Evolutionary conservation across 2,888 invertebrate genomes (phyloP).

Genomic region (Empis livida): DNA sequence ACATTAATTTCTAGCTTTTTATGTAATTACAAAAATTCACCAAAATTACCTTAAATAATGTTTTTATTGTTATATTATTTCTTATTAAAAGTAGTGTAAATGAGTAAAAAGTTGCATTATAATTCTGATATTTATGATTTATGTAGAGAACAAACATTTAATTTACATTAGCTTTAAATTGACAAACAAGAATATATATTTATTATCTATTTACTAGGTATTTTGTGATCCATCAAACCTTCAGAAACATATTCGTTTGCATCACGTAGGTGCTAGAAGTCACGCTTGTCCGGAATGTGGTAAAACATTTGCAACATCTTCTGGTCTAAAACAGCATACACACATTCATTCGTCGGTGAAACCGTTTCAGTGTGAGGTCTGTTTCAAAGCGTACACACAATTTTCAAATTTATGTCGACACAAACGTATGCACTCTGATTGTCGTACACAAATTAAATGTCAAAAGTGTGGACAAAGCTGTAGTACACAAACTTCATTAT

Average conservation of each 20-base stretch:
- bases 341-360: slow-evolving; percentile 98
- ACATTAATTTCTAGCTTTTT: no score
- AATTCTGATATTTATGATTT: no score
- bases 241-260: slow-evolving; percentile 90
- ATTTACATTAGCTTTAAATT: no score
- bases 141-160: no score
- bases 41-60: no score
- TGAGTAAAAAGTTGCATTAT: no score
- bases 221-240: slow-evolving; percentile 95
- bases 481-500: slow-evolving; percentile 78
- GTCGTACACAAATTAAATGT: slow-evolving; percentile 88
- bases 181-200: no score
- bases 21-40: no score
- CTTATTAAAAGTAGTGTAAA: no score
- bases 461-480: slow-evolving; percentile 89
- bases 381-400: slow-evolving; percentile 97
- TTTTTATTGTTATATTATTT: no score
- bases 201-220: slow-evolving; percentile 48
- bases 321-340: slow-evolving; percentile 96
- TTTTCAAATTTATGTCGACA: slow-evolving; percentile 99
- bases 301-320: slow-evolving; percentile 95
- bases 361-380: slow-evolving; percentile 93
- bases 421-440: slow-evolving; percentile 96
- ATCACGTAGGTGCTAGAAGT: slow-evolving; percentile 89
- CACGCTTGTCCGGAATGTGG: slow-evolving; percentile 98